Evolutionary conservation across 2,797 vertebrate genomes (phyloP).

Genomic region (Anabacerthia variegaticeps): DNA sequence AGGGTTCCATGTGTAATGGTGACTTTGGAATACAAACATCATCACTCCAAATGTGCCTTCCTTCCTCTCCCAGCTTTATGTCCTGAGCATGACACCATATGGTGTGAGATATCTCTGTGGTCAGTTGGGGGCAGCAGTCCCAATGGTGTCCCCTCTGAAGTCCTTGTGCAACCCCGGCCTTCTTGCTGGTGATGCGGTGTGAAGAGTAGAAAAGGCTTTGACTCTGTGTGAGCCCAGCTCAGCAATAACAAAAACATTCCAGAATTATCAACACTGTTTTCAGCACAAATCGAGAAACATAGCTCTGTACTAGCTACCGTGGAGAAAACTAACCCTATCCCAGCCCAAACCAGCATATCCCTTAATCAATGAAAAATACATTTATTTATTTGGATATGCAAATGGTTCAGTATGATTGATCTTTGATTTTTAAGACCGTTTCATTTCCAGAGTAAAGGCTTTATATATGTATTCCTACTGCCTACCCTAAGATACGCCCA

Average conservation of each 20-base stretch:
- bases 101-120: background rate
- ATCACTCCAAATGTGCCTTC: background rate
- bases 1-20: background rate
- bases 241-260: background rate
- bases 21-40: background rate
- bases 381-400: background rate
- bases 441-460: background rate
- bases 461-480: background rate
- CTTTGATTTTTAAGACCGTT: background rate
- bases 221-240: background rate
- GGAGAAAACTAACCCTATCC: background rate
- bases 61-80: background rate
- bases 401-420: background rate
- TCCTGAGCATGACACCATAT: background rate
- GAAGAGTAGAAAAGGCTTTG: background rate
- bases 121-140: background rate
- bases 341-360: background rate
- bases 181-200: background rate
- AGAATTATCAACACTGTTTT: background rate
- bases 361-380: background rate
- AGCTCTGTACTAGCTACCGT: background rate
- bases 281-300: background rate
- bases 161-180: background rate
- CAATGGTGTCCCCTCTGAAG: too few relatives aligned
- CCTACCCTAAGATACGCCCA: background rate